Evolutionary conservation across 2,888 invertebrate species (phyloP), one percentile per base, ranked within the genome.

Genomic region (Agrotis ipsilon): DNA sequence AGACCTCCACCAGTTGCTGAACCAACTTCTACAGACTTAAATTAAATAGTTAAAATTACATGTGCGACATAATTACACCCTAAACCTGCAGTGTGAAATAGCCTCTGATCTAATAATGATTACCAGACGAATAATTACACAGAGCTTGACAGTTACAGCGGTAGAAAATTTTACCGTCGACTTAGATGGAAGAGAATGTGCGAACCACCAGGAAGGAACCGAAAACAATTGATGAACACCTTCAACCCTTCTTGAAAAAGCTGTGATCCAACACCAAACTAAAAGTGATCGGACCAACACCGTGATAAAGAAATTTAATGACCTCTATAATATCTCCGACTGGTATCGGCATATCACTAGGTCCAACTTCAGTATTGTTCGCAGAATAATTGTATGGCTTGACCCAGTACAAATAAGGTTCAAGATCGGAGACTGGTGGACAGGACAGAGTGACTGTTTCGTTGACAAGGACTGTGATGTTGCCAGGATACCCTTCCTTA

Each of bases 401-500:
- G 75, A 98, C 90, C 99, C 99, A 99, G 84, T 97, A 97, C 65
- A 99, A 96, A 86, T 97, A 97, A 0, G 99, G 98, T 89, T 98
- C 98, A 81, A 98, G 96, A 90, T 99, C 99, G 49, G 98, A 98
- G 68, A 98, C 96, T 58, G 98, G 97, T n/a, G 97, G 97, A 94
- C 99, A 99, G 82, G 97, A 97, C 86, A 99, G 97, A 45, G 91
- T 95, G 46, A 97, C 98, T 24, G 97, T 97, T 62, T 97, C 97
- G 88, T 98, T 98, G 63, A 98, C 96, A 78, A 97, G 85, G 24
- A 97, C 98, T 2, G 99, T 99, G 89, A 97, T 94, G 94, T 99
- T 99, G 89, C 97, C 97, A 45, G 98, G 98, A 92, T 97, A 97
- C 76, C 97, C 98, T 90, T 97, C 98, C 92, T 97, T 97, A 90